A percentile compares a stretch with the other conserved stretches of the same genome.
Evolutionary conservation across 1,140 invertebrate species (phyloP).

Genomic region (Saxidomus purpurata): DNA sequence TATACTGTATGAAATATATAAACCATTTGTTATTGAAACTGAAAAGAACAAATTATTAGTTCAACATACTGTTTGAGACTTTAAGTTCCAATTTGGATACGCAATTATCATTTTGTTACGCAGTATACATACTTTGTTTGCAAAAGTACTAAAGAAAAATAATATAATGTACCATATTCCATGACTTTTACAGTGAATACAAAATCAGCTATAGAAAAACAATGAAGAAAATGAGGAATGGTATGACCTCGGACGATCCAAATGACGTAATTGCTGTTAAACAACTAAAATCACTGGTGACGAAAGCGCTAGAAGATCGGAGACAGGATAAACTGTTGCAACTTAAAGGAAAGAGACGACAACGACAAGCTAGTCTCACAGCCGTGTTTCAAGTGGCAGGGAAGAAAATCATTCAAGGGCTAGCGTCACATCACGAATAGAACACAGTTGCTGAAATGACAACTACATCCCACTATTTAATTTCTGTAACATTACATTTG

Average conservation of each 20-base stretch:
- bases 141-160: too few species aligned
- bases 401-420: neutral
- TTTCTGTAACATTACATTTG: too few species aligned
- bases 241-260: neutral
- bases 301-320: conserved; percentile 42
- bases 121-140: too few species aligned
- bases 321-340: neutral
- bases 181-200: conserved; percentile 59
- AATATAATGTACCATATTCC: too few species aligned
- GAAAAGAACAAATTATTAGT: too few species aligned
- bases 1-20: too few species aligned
- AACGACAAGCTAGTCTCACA: conserved; percentile 31
- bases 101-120: too few species aligned
- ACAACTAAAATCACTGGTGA: conserved; percentile 46
- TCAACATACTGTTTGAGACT: too few species aligned
- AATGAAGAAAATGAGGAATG: conserved; percentile 18
- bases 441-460: too few species aligned
- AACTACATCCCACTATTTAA: too few species aligned
- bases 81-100: too few species aligned
- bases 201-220: conserved; percentile 38
- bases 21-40: too few species aligned
- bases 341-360: conserved; percentile 12
- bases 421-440: neutral
- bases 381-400: conserved; percentile 1
- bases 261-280: neutral